Percentiles rank a stretch among this genome's conserved stretches.
These are phyloP conservation scores for Ichneumoninae sp. DNA, from an alignment of 2,888 invertebrate genomes.

Conservation along the genomic window DNA sequence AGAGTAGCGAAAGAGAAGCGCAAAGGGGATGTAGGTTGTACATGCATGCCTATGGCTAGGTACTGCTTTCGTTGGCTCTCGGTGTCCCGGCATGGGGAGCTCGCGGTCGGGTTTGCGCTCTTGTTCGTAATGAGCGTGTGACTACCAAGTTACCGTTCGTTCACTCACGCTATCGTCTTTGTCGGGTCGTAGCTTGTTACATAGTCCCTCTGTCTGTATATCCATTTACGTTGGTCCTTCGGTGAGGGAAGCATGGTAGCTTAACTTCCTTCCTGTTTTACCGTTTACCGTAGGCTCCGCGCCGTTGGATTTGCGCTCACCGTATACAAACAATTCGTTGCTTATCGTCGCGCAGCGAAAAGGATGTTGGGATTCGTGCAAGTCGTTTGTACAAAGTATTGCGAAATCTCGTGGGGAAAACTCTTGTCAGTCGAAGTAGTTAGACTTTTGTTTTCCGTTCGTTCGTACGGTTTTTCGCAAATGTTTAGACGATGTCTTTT, in stretches of 20 bases:
- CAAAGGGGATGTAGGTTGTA: constrained; percentile 19
- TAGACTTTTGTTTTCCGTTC: not conserved
- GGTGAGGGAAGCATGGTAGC: constrained; percentile 18
- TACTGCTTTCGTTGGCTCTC: constrained; percentile 12
- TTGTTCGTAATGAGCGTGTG: constrained; percentile 61
- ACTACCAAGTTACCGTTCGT: constrained; percentile 60
- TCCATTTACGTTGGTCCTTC: constrained; percentile 36
- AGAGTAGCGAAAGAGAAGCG: constrained; percentile 34
- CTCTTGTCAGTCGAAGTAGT: not conserved
- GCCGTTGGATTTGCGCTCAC: not conserved
- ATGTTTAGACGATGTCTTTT: not conserved
- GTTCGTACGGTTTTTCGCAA: not conserved
- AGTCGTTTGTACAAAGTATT: not conserved
- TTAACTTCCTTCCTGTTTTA: constrained; percentile 27
- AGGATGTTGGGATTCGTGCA: not conserved
- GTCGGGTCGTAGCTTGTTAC: constrained; percentile 8
- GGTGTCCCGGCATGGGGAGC: constrained; percentile 14
- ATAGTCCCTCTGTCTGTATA: constrained; percentile 10
- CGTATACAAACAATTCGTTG: constrained; percentile 7
- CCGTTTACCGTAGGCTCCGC: constrained; percentile 15
- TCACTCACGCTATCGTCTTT: constrained; percentile 31
- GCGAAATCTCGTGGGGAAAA: not conserved
- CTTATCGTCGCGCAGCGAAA: not conserved
- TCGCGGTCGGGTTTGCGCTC: constrained; percentile 43
- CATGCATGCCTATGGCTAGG: constrained; percentile 5